Evolutionary conservation across 2,797 vertebrate genomes (phyloP).

Genomic region (Danio choprae): DNA sequence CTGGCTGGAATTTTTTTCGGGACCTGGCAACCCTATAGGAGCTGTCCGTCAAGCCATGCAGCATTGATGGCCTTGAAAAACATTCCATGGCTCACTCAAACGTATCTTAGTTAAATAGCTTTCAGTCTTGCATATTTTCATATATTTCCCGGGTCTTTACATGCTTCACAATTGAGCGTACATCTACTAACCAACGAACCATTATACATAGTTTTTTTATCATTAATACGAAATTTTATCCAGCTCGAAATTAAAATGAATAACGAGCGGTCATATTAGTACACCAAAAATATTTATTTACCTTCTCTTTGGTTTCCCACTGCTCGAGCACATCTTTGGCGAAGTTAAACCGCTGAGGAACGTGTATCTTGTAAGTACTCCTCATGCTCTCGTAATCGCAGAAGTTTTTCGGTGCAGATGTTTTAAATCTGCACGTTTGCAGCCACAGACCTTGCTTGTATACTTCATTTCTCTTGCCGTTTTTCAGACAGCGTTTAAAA

Average conservation of each 20-base stretch:
- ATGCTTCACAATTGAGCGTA: background rate
- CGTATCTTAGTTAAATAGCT: too few relatives aligned
- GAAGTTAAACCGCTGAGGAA: constrained; percentile 84
- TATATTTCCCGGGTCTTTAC: background rate
- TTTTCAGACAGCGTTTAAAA: background rate
- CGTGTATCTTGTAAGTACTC: constrained; percentile 68
- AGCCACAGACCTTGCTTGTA: background rate
- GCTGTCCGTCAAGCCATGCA: too few relatives aligned
- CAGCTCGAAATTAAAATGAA: background rate
- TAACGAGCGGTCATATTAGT: too few relatives aligned
- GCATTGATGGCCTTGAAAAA: too few relatives aligned
- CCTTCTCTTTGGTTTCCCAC: constrained; percentile 81
- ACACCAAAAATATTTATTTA: background rate
- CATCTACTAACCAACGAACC: background rate
- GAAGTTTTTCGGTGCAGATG: constrained; percentile 70
- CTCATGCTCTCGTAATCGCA: constrained; percentile 76
- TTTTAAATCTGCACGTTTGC: constrained; percentile 36
- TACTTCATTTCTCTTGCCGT: background rate
- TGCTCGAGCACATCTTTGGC: constrained; percentile 81
- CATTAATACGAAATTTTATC: background rate
- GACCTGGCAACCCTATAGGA: too few relatives aligned
- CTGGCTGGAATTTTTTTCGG: too few relatives aligned
- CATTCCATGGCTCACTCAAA: too few relatives aligned
- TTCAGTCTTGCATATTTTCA: too few relatives aligned
- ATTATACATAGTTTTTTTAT: background rate